These are phyloP conservation scores for Aphyosemion australe DNA, from an alignment of 2,113 vertebrate species.

Conservation along the genomic window DNA sequence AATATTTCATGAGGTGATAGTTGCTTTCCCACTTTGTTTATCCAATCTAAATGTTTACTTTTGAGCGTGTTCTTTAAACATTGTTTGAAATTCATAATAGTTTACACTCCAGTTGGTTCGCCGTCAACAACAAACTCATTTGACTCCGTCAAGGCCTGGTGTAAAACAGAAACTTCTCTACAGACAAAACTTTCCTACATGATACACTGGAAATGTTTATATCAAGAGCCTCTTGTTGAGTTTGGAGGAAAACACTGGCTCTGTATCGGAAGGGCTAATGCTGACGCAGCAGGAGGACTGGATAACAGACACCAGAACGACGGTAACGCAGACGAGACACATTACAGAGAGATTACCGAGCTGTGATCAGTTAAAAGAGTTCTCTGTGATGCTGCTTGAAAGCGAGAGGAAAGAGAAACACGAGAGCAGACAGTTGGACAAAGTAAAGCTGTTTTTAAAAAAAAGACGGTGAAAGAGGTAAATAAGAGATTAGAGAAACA, in stretches of 20 bases:
- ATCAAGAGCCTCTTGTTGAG: slow-evolving; percentile 38
- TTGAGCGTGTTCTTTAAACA: too few species aligned
- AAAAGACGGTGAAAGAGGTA: slow-evolving; percentile 42
- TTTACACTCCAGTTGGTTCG: not conserved
- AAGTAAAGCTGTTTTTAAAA: slow-evolving; percentile 36
- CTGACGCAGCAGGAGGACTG: slow-evolving; percentile 43
- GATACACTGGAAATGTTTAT: slow-evolving; percentile 46
- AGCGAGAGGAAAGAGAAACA: slow-evolving; percentile 39
- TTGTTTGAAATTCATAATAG: not conserved
- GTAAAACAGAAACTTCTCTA: not conserved
- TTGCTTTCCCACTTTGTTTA: too few species aligned
- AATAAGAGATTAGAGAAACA: slow-evolving; percentile 64
- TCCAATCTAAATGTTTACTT: too few species aligned
- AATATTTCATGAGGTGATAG: too few species aligned
- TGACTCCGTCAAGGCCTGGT: not conserved
- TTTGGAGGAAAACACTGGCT: slow-evolving; percentile 41
- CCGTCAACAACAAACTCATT: too few species aligned
- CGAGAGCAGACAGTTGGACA: slow-evolving; percentile 55
- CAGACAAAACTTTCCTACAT: slow-evolving; percentile 46
- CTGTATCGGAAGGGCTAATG: slow-evolving; percentile 9
- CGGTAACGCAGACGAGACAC: slow-evolving; percentile 35
- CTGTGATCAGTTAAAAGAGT: slow-evolving; percentile 56
- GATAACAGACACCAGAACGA: slow-evolving; percentile 22
- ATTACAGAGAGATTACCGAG: slow-evolving; percentile 47
- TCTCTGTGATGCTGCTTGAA: slow-evolving; percentile 52